phyloP scores from a whole-genome alignment of 2,888 invertebrate genomes.

The Epirrhoe tristata region DNA sequence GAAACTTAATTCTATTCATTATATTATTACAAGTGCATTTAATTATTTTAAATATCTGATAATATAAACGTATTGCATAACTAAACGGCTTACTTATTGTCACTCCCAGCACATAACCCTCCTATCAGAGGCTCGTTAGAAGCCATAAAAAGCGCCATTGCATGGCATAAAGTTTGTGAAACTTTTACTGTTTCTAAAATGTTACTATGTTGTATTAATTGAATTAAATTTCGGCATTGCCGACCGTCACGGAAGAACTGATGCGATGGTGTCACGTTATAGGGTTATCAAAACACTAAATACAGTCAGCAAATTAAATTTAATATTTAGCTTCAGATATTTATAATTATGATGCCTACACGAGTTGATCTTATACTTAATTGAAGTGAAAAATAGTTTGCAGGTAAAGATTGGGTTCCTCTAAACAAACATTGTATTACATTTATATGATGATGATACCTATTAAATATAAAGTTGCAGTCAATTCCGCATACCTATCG shows the following conservation, averaged over 20 bases:
- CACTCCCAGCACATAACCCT: constrained; percentile 14
- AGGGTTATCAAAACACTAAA: neutral
- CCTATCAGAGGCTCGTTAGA: constrained; percentile 29
- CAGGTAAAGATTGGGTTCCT: neutral
- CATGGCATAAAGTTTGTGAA: constrained; percentile 30
- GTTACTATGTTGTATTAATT: constrained; percentile 31
- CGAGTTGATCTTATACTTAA: neutral
- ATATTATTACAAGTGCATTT: no score
- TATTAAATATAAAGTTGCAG: neutral
- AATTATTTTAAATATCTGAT: no score
- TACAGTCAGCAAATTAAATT: neutral
- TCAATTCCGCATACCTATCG: constrained; percentile 30
- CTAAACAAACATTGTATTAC: neutral
- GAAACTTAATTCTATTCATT: no score
- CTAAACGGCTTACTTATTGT: constrained; percentile 2
- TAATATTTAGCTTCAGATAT: neutral
- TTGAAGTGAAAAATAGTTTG: neutral
- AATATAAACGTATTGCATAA: no score
- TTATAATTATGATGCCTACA: no score
- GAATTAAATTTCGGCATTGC: constrained; percentile 25
- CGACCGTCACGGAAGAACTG: constrained; percentile 15
- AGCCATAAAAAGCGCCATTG: constrained; percentile 34
- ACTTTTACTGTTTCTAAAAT: constrained; percentile 33
- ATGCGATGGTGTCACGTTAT: constrained; percentile 13
- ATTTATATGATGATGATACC: neutral